phyloP scores from a whole-genome alignment of 2,888 invertebrate genomes.

The Cactoblastis cactorum region DNA sequence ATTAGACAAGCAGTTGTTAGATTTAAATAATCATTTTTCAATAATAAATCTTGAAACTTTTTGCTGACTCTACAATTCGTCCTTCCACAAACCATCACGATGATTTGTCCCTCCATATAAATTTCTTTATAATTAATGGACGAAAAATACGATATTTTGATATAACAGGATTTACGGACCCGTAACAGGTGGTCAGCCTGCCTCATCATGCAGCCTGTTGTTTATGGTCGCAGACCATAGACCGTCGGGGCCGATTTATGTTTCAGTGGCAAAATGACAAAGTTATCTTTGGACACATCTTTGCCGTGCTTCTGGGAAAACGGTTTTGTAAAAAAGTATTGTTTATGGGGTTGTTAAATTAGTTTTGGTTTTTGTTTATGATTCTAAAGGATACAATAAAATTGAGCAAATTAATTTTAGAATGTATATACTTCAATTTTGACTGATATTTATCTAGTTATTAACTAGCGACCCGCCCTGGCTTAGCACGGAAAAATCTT shows the following conservation, averaged over 20 bases:
- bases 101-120: conserved; percentile 67
- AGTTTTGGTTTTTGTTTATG: background rate
- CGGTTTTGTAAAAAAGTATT: background rate
- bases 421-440: too few relatives aligned
- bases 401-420: background rate
- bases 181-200: conserved; percentile 69
- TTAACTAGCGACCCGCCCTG: too few relatives aligned
- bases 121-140: conserved; percentile 71
- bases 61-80: conserved; percentile 39
- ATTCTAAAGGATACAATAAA: background rate
- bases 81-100: conserved; percentile 39
- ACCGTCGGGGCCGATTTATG: conserved; percentile 9
- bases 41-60: conserved; percentile 16
- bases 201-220: conserved; percentile 44
- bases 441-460: too few relatives aligned
- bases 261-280: conserved; percentile 11
- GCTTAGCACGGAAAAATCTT: too few relatives aligned
- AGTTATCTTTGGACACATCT: conserved; percentile 9
- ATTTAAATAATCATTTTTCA: background rate
- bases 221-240: conserved; percentile 3
- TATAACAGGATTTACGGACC: conserved; percentile 56
- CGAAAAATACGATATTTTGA: conserved; percentile 60
- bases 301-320: background rate
- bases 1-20: too few relatives aligned
- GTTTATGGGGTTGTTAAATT: conserved; percentile 6